Evolutionary conservation across 2,888 invertebrate species (phyloP).

Genomic region (Phragmatobia fuliginosa): DNA sequence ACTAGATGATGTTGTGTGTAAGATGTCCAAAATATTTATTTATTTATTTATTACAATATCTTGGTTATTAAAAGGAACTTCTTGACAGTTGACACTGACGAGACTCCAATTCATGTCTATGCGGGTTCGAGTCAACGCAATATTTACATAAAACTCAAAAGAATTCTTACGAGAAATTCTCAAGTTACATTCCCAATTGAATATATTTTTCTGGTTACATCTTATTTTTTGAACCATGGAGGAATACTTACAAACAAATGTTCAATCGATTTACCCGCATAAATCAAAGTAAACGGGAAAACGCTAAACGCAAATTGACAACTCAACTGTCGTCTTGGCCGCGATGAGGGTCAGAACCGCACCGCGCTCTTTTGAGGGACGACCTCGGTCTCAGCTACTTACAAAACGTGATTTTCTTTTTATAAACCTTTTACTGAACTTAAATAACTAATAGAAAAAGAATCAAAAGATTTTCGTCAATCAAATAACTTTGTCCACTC

Average conservation of each 20-base stretch:
- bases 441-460: neutral
- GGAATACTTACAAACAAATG: conserved; percentile 56
- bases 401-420: conserved; percentile 45
- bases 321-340: conserved; percentile 62
- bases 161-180: conserved; percentile 22
- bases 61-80: conserved; percentile 18
- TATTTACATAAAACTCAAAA: conserved; percentile 21
- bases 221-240: conserved; percentile 47
- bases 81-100: conserved; percentile 10
- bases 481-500: too few species aligned
- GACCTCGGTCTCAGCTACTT: conserved; percentile 49
- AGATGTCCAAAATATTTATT: too few species aligned
- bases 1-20: too few species aligned
- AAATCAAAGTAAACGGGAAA: conserved; percentile 66
- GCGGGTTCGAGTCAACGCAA: conserved; percentile 20
- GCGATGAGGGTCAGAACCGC: conserved; percentile 59
- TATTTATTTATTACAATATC: too few species aligned
- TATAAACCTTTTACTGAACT: conserved; percentile 12
- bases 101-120: conserved; percentile 9
- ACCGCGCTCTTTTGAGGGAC: conserved; percentile 53
- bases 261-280: conserved; percentile 64
- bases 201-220: conserved; percentile 43
- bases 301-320: conserved; percentile 72
- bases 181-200: conserved; percentile 45
- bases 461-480: neutral